Evolutionary conservation across 2,113 vertebrate genomes (phyloP).

Genomic region (Phrynosoma blainvillii): DNA sequence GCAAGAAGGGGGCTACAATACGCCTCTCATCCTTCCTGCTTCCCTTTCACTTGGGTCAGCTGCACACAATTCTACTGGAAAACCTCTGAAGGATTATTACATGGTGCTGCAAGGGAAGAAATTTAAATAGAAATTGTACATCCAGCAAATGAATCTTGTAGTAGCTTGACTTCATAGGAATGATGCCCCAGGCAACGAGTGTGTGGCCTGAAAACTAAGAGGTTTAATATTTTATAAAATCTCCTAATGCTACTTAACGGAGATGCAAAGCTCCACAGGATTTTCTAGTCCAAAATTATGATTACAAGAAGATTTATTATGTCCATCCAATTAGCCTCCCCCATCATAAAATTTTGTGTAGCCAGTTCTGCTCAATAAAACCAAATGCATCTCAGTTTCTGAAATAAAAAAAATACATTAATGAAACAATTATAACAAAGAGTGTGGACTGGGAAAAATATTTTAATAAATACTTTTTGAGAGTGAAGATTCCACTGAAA

Average conservation of each 20-base stretch:
- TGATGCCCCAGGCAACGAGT: slow-evolving; percentile 70
- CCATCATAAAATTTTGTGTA: slow-evolving; percentile 5
- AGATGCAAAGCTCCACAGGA: slow-evolving; percentile 22
- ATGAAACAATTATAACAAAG: slow-evolving; percentile 21
- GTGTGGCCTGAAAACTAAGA: slow-evolving; percentile 69
- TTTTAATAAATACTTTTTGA: neutral
- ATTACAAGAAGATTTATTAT: slow-evolving; percentile 39
- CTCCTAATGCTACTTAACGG: slow-evolving; percentile 62
- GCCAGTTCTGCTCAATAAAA: slow-evolving; percentile 5
- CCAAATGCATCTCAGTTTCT: slow-evolving; percentile 11
- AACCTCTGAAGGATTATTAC: neutral
- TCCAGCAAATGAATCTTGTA: slow-evolving; percentile 71
- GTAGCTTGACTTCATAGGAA: slow-evolving; percentile 70
- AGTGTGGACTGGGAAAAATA: slow-evolving; percentile 37
- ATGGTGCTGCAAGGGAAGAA: neutral
- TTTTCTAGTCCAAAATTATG: slow-evolving; percentile 41
- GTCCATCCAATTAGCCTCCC: neutral
- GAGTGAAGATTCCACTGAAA: slow-evolving; percentile 21
- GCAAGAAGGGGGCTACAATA: neutral
- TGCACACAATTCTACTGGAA: neutral
- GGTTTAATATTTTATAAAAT: slow-evolving; percentile 73
- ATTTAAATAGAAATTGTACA: slow-evolving; percentile 50
- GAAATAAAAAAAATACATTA: neutral
- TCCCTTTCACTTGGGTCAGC: neutral
- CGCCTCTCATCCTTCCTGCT: neutral